A percentile compares a stretch with the other conserved stretches of the same genome.
phyloP scores from a whole-genome alignment of 2,113 vertebrate genomes.

The Apteryx owenii region DNA sequence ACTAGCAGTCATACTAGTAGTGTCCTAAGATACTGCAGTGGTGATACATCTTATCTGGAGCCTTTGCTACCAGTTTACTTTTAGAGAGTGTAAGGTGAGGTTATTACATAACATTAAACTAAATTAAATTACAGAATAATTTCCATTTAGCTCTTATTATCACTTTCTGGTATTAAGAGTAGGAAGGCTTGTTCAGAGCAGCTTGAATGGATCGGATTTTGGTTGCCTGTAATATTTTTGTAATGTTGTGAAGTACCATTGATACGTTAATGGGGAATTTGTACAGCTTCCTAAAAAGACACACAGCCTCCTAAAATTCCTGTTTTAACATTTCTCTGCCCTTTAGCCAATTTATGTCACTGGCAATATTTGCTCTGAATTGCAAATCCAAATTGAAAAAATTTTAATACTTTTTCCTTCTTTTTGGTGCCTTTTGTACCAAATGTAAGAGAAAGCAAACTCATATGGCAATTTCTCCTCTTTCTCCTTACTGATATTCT shows the following conservation, averaged over 20 bases:
- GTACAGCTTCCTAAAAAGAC: not conserved
- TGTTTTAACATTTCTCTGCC: not conserved
- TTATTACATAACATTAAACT: not conserved
- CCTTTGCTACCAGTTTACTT: not conserved
- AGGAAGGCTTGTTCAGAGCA: not conserved
- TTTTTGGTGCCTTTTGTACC: not conserved
- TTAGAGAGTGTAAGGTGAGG: not conserved
- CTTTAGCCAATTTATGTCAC: not conserved
- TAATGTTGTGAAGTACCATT: not conserved
- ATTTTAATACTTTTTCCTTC: not conserved
- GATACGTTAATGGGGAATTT: not conserved
- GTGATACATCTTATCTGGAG: not conserved
- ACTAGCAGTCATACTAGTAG: not conserved
- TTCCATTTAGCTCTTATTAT: not conserved
- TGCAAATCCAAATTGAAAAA: not conserved
- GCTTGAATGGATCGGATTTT: not conserved
- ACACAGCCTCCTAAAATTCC: not conserved
- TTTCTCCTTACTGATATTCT: not conserved
- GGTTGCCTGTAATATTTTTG: not conserved
- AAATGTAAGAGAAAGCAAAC: not conserved
- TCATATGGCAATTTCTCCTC: not conserved
- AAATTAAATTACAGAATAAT: accelerated
- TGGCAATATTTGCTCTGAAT: not conserved
- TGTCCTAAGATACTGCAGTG: not conserved
- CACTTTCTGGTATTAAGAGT: not conserved